Base-by-base conservation (phyloP, 2,113 vertebrate genomes). In the Heterotis niloticus region DNA sequence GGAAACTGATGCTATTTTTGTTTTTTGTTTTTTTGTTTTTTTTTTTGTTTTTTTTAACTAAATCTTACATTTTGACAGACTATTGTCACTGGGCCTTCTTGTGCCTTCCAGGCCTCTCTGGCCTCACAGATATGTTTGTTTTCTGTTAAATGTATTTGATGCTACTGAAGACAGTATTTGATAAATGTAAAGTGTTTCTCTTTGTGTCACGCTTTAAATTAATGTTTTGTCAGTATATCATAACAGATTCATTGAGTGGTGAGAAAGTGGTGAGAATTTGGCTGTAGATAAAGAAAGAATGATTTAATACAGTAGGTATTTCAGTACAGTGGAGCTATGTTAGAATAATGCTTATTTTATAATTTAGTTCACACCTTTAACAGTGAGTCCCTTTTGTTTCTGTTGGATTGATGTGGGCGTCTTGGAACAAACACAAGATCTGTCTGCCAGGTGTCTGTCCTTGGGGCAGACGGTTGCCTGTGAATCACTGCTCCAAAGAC, bases 81-180 rank as follows among this genome's bases (percentile, higher is more conserved):
- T 66, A 80, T 72, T 75, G 66, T 75, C 83, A 80, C 78, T 57
- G 20, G 60, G 65, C 78, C 80, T 75, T 80, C 60, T 12, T 23
- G 52, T 67, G 14, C n/a, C 56, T 20, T 78, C 14, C 29, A 64
- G 57, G 13, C 54, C 57, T 74, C 54, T 74, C 24, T 67, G 44
- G 18, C 64, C 64, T 73, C 12, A 68, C 7, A 44, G 34, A 44
- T 44, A 4, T 44, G 12, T 26, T n/a, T 77, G 28, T 77, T 56
- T 26, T 4, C 34, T 44, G 7, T n/a, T n/a, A n/a, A n/a, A n/a
- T n/a, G n/a, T 44, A 44, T 44, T 4, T 44, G 34, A 44, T 44
- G 34, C 34, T 44, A 44, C 7, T 44, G 7, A 44, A 44, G 7
- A 44, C 34, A 44, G 34, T 44, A 44, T n/a, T n/a, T n/a, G n/a